Conservation (phyloP, 1,140 invertebrate species). For the Euschistus heros region DNA sequence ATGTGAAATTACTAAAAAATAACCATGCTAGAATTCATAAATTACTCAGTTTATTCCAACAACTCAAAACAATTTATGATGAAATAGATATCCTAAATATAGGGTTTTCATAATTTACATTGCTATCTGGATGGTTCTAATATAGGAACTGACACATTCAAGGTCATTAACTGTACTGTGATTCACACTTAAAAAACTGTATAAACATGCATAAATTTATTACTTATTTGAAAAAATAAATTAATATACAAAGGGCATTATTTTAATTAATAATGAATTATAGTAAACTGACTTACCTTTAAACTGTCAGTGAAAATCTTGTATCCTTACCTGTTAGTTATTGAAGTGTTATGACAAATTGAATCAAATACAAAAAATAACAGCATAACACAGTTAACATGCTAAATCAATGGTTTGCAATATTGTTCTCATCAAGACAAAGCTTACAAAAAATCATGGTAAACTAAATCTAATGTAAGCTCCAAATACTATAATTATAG, state of each 20-base stretch:
- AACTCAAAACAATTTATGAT: too few relatives aligned
- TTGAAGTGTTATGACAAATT: constrained; percentile 21
- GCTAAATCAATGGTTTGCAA: constrained; percentile 9
- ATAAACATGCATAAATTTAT: neutral
- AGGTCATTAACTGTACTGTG: too few relatives aligned
- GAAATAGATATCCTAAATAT: neutral
- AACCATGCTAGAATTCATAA: neutral
- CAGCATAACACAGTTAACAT: constrained; percentile 4
- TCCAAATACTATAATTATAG: neutral
- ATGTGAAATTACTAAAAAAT: neutral
- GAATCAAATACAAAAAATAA: neutral
- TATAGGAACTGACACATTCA: neutral
- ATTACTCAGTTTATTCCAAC: neutral
- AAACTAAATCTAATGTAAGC: neutral
- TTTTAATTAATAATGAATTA: neutral
- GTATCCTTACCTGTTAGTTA: constrained; percentile 24
- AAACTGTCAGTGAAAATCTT: constrained; percentile 1
- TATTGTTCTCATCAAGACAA: constrained; percentile 8
- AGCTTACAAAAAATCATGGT: constrained; percentile 4
- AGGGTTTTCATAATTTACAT: neutral
- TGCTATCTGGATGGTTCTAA: neutral
- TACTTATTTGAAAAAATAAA: neutral
- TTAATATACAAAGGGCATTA: neutral
- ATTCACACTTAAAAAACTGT: neutral
- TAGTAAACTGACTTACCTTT: constrained; percentile 4